Conservation (phyloP, 2,113 vertebrate species). For the Mustelus asterias region DNA sequence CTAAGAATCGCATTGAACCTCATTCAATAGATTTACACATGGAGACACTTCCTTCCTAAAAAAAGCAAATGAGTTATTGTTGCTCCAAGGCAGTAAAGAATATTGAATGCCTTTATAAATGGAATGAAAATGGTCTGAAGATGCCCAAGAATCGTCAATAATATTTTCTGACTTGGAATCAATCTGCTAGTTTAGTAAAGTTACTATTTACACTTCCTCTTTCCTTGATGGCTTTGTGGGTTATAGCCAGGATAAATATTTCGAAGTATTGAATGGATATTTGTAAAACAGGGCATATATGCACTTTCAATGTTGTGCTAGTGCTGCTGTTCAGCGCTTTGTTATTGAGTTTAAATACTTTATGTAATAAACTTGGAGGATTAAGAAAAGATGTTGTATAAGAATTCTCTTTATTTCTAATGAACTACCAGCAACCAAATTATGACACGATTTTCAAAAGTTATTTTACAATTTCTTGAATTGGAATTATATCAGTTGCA, state of each 20-base stretch:
- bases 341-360: neutral
- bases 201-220: neutral
- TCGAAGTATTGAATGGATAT: neutral
- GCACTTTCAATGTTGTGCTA: neutral
- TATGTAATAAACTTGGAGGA: neutral
- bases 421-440: conserved; percentile 29
- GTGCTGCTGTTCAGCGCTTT: neutral
- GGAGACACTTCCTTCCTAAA: neutral
- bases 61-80: neutral
- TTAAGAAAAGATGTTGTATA: neutral
- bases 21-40: neutral
- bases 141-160: neutral
- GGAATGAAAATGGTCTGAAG: neutral
- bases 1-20: neutral
- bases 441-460: neutral
- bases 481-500: neutral
- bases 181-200: neutral
- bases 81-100: neutral
- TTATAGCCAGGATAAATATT: neutral
- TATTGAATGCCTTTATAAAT: neutral
- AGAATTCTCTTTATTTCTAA: neutral
- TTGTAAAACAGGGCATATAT: neutral
- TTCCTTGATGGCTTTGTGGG: neutral
- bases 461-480: neutral
- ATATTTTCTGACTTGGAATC: neutral